These are phyloP conservation scores for Bimastos eiseni DNA, from an alignment of 2,888 invertebrate species.

Conservation along the genomic window DNA sequence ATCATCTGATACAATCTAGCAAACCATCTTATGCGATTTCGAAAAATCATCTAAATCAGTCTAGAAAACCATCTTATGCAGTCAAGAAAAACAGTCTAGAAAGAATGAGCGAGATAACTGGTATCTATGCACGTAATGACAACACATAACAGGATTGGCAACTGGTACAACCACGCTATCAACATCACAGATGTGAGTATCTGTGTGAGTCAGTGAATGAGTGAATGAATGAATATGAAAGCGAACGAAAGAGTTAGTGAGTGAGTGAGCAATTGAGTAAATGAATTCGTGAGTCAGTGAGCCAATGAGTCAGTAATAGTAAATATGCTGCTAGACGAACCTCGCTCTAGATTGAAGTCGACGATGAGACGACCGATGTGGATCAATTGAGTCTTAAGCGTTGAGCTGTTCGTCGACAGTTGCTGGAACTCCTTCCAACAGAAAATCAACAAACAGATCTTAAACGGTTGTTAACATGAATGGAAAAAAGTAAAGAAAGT, in stretches of 20 bases:
- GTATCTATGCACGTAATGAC: no score
- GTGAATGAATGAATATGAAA: background rate
- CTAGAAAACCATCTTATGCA: no score
- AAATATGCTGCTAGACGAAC: slow-evolving; percentile 4
- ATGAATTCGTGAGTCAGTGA: background rate
- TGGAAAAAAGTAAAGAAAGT: no score
- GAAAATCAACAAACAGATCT: background rate
- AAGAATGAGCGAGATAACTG: no score
- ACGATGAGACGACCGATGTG: slow-evolving; percentile 38
- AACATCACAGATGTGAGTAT: no score
- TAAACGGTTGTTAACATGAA: background rate
- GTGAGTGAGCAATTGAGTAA: background rate
- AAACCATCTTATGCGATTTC: no score
- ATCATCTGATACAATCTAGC: no score
- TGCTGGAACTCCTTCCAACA: background rate
- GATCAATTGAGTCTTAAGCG: slow-evolving; percentile 23
- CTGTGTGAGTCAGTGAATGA: background rate
- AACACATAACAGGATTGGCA: no score
- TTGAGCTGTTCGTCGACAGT: slow-evolving; percentile 17
- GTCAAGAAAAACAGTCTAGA: no score
- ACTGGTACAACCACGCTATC: no score
- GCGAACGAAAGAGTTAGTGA: background rate
- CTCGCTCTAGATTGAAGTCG: slow-evolving; percentile 39
- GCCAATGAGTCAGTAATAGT: background rate
- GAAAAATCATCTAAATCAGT: no score